phyloP scores from a whole-genome alignment of 64 coral and sea anemone species.

The Montipora foliosa region DNA sequence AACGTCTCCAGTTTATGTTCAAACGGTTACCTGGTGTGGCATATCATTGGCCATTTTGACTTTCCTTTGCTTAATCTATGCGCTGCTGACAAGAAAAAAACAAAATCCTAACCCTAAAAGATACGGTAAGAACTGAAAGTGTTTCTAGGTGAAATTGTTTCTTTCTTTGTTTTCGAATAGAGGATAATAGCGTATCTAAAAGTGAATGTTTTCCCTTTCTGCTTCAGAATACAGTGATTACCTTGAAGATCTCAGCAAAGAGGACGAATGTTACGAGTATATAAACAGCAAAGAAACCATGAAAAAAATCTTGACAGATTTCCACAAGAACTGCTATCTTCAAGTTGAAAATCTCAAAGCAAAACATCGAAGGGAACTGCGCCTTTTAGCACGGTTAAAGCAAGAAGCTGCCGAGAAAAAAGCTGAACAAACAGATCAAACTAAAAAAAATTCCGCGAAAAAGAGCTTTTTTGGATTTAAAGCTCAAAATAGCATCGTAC shows the following conservation, averaged over 20 bases:
- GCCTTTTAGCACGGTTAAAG: conserved; percentile 64
- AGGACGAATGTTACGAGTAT: conserved; percentile 37
- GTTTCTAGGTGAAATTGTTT: neutral
- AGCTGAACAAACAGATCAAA: neutral
- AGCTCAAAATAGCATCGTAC: conserved; percentile 2
- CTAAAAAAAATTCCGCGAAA: neutral
- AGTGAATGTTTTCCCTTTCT: neutral
- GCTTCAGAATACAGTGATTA: conserved; percentile 62
- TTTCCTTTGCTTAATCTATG: conserved; percentile 49
- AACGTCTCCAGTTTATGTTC: conserved; percentile 26
- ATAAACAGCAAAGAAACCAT: conserved; percentile 72
- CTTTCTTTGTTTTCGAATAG: neutral
- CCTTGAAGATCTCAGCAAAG: conserved; percentile 21
- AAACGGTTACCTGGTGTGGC: conserved; percentile 28
- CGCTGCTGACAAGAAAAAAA: conserved; percentile 23
- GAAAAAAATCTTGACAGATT: conserved; percentile 68
- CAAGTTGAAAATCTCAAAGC: conserved; percentile 60
- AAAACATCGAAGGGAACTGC: conserved; percentile 77
- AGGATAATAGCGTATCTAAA: neutral
- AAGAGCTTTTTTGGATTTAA: neutral
- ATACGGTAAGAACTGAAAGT: conserved; percentile 47
- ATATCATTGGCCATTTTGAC: neutral
- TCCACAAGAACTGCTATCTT: conserved; percentile 68
- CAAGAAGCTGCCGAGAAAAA: conserved; percentile 52
- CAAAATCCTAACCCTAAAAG: conserved; percentile 20